Evolutionary conservation across 1,140 invertebrate genomes (phyloP), one percentile per base, ranked within the genome.

Genomic region (Philaenus spumarius): DNA sequence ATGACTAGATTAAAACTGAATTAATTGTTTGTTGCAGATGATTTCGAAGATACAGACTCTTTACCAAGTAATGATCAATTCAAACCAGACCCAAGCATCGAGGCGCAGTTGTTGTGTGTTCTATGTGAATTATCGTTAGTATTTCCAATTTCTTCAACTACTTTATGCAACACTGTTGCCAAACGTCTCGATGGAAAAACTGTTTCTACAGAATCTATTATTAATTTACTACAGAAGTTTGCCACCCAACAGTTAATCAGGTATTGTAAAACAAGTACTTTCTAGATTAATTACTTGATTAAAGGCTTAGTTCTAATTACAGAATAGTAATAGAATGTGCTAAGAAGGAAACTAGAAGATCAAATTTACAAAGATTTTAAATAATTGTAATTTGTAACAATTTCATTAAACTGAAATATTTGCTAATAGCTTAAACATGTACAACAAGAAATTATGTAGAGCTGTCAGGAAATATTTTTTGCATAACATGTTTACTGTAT

Each of bases 221-320:
- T 85, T 61, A 87, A 88, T 74, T 78, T 95, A 47, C 69, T 96
- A 0, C 82, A 90, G 62, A 96, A 95, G 71, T 87, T 96, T 76
- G 84, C 90, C 9, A 82, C 86, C 37, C 93, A 95, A 72, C 87
- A 91, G 64, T 75, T 95, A 15, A 88, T 96, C 59, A 86, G 57
- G 77, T 79, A 68, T 56, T 48, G 35, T 17, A 43, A 45, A 14
- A 45, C 39, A n/a, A 59, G 17, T 22, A 46, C 5, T 48, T 46
- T 54, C 51, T 61, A 51, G 54, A 19, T 42, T 15, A 47, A 20
- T 15, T 19, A 52, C 2, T 19, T 48, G n/a, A n/a, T n/a, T n/a
- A n/a, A n/a, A n/a, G n/a, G n/a, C n/a, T n/a, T n/a, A n/a, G n/a
- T n/a, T n/a, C n/a, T n/a, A n/a, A n/a, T n/a, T n/a, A n/a, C n/a